phyloP scores from a whole-genome alignment of 2,888 invertebrate genomes.

The Drosophila emarginata region DNA sequence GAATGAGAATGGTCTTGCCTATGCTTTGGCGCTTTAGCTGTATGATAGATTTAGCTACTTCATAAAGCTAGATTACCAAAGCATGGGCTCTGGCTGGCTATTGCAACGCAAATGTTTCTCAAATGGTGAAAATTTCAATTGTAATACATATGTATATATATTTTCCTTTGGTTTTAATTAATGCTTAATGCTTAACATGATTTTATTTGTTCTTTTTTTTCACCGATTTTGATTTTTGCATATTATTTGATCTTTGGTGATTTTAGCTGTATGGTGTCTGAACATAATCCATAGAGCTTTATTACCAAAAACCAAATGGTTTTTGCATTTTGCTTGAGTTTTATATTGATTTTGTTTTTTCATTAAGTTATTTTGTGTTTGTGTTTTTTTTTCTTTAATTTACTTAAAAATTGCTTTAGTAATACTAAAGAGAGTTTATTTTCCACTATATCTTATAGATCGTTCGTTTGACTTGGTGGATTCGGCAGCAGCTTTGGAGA shows the following conservation, averaged over 20 bases:
- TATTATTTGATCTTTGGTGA: slow-evolving; percentile 87
- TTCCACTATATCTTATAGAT: slow-evolving; percentile 60
- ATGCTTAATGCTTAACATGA: slow-evolving; percentile 21
- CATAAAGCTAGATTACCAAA: slow-evolving; percentile 98
- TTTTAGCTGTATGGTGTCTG: slow-evolving; percentile 87
- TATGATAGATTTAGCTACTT: slow-evolving; percentile 88
- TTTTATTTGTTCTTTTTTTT: slow-evolving; percentile 11
- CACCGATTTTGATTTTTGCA: slow-evolving; percentile 69
- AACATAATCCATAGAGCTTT: slow-evolving; percentile 86
- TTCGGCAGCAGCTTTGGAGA: slow-evolving; percentile 75
- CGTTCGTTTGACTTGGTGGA: slow-evolving; percentile 80
- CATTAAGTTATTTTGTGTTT: neutral
- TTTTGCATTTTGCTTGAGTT: slow-evolving; percentile 67
- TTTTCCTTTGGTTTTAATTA: neutral
- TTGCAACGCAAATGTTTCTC: slow-evolving; percentile 17
- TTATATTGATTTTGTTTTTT: slow-evolving; percentile 31
- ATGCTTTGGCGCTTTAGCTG: slow-evolving; percentile 95
- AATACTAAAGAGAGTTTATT: neutral
- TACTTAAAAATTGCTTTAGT: no score
- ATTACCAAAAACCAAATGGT: slow-evolving; percentile 87
- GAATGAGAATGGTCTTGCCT: slow-evolving; percentile 82
- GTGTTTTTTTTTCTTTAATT: neutral
- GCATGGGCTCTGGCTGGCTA: slow-evolving; percentile 84
- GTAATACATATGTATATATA: neutral
- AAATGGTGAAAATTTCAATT: neutral